Base-by-base conservation (phyloP, 1,140 invertebrate species). In the Habropoda laboriosa region DNA sequence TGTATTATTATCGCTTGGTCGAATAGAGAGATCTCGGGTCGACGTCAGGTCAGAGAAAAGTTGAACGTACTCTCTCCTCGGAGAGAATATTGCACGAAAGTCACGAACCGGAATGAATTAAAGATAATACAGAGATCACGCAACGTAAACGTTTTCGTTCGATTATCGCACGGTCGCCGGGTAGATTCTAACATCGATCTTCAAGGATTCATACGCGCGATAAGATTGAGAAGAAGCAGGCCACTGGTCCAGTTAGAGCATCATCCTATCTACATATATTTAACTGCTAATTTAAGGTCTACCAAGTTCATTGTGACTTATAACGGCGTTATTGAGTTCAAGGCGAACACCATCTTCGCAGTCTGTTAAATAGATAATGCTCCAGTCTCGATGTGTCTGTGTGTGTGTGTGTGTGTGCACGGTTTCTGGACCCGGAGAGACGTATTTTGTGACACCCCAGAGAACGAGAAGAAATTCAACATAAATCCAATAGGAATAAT, bases 291-390 rank as follows among this genome's bases (percentile, higher is more conserved):
- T 55, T 70, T 74, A 88, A 86, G 74, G 82, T 80, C 80, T 67
- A 63, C 79, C 77, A 61, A 80, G 79, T 86, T 88, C 79, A 85
- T 89, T 88, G 83, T 82, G 60, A 55, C 75, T 75, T 68, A 61
- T 88, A 88, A 89, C 87, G 61, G 30, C 63, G 86, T 79, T 86
- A 88, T 89, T 85, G 80, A 87, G 88, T 86, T 88, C 86, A 89
- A 88, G 82, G 79, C 80, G 55, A 80, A 47, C 53, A 58, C 64
- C 78, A 58, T 58, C 63, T 61, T 35, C 35, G 51, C 49, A 24
- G 8, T n/a, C 30, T n/a, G 27, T 18, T 55, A 51, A 58, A 76
- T 64, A 57, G 24, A 63, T 75, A 79, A 79, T 38, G 45, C 32
- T n/a, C 8, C 3, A 2, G 30, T 51, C 51, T 35, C 18, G 18